Conservation (phyloP, 2,113 vertebrate genomes). For the Strix aluco region DNA sequence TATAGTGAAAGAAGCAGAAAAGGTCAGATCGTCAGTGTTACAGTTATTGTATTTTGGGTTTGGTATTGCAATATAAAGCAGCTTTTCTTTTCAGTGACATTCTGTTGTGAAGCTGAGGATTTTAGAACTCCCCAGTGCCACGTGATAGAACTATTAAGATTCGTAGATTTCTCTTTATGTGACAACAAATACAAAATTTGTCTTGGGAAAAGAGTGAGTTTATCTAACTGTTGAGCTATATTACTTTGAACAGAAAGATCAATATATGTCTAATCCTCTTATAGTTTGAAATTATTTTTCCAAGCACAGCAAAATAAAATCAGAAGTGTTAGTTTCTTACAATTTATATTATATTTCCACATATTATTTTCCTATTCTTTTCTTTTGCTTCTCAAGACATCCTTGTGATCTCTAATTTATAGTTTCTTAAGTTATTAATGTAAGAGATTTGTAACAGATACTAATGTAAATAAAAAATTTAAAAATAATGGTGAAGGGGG, state of each 20-base stretch:
- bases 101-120: not conserved
- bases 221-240: not conserved
- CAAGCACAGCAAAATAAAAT: not conserved
- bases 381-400: not conserved
- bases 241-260: not conserved
- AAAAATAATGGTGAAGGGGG: accelerated
- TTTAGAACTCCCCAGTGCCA: not conserved
- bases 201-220: not conserved
- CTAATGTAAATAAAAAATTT: not conserved
- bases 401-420: not conserved
- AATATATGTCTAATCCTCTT: not conserved
- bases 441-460: not conserved
- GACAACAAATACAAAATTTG: not conserved
- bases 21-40: not conserved
- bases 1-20: not conserved
- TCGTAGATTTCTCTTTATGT: not conserved
- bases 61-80: not conserved
- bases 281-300: not conserved
- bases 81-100: not conserved
- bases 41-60: not conserved
- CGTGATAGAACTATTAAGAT: not conserved
- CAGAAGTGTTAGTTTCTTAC: not conserved
- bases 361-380: not conserved
- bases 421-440: not conserved
- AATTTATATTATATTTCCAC: not conserved